phyloP scores from a whole-genome alignment of 2,888 invertebrate species.

The Trichogramma dendrolimi region DNA sequence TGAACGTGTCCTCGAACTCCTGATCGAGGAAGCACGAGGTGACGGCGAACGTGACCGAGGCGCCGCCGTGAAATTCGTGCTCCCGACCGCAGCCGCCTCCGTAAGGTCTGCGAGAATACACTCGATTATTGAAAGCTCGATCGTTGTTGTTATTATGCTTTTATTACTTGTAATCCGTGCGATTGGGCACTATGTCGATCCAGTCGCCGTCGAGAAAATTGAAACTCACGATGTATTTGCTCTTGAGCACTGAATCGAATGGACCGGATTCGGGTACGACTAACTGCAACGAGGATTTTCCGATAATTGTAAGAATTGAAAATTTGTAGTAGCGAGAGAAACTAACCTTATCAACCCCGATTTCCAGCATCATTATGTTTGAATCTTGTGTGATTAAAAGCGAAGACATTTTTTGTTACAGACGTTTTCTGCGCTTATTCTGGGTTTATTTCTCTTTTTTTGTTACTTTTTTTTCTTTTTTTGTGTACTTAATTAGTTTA shows the following conservation, averaged over 20 bases:
- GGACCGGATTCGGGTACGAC: constrained; percentile 10
- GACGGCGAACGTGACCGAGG: constrained; percentile 41
- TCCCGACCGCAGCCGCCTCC: constrained; percentile 38
- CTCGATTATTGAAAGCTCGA: background rate
- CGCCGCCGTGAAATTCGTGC: constrained; percentile 43
- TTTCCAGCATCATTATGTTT: constrained; percentile 43
- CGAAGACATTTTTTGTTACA: constrained; percentile 37
- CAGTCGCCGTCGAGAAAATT: constrained; percentile 43
- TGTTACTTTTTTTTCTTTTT: constrained; percentile 4
- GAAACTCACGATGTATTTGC: constrained; percentile 42
- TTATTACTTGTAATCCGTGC: constrained; percentile 33
- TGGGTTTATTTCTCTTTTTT: background rate
- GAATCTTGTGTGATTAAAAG: constrained; percentile 40
- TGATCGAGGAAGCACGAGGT: constrained; percentile 30
- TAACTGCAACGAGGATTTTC: constrained; percentile 25
- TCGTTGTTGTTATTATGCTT: background rate
- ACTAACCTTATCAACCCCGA: constrained; percentile 41
- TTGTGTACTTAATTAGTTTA: constrained; percentile 1
- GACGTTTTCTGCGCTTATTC: background rate
- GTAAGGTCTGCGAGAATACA: constrained; percentile 28
- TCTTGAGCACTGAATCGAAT: constrained; percentile 39
- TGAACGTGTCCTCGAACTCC: background rate
- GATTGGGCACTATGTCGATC: constrained; percentile 39
- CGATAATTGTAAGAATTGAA: background rate
- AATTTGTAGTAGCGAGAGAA: background rate